Conservation (phyloP, 2,797 vertebrate species). For the Brachymystax lenok region DNA sequence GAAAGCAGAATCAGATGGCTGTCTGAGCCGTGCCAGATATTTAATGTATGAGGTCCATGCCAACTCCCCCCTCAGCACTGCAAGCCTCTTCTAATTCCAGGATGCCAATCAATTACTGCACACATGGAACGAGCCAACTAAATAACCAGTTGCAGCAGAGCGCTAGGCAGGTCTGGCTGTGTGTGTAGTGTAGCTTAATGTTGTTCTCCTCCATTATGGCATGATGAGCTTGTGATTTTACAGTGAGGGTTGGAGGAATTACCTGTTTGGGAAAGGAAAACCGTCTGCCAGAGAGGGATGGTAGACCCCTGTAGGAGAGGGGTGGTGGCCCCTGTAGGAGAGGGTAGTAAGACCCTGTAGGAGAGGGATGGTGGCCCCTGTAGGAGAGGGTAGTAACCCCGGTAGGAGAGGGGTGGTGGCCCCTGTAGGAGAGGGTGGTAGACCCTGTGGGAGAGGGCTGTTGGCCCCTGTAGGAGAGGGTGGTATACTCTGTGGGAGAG, state of each 20-base stretch:
- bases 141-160: conserved; percentile 51
- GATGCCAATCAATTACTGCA: conserved; percentile 67
- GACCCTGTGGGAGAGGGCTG: no score
- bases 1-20: conserved; percentile 74
- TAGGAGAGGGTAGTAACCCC: no score
- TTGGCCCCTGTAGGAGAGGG: no score
- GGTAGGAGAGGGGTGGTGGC: no score
- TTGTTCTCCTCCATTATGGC: conserved; percentile 45
- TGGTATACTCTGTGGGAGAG: no score
- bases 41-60: conserved; percentile 60
- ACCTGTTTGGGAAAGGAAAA: conserved; percentile 33
- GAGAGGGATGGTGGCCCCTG: no score
- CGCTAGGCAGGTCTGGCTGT: background rate
- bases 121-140: conserved; percentile 48
- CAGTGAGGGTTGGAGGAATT: conserved; percentile 56
- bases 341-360: no score
- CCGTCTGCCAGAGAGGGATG: conserved; percentile 35
- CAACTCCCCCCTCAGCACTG: conserved; percentile 53
- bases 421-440: no score
- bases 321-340: background rate
- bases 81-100: conserved; percentile 60
- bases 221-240: conserved; percentile 39
- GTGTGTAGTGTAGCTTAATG: conserved; percentile 30
- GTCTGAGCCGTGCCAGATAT: conserved; percentile 61
- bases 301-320: conserved; percentile 45